Conservation (phyloP, 2,113 vertebrate species). For the Neodontobutis hainanensis region DNA sequence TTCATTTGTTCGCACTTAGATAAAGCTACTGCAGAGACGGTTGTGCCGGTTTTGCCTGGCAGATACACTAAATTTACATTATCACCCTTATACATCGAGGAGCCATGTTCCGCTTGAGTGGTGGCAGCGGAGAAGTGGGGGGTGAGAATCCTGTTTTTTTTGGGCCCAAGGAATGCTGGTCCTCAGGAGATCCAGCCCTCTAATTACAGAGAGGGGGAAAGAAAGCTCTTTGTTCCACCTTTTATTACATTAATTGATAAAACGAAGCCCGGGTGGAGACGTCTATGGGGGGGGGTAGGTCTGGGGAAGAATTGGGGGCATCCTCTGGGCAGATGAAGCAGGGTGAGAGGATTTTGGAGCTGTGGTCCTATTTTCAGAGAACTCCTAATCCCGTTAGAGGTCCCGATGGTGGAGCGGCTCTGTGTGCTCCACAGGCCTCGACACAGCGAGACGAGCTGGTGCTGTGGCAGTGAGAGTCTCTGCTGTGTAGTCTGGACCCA, state of each 20-base stretch:
- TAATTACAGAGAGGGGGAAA: conserved; percentile 79
- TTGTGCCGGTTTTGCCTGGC: conserved; percentile 47
- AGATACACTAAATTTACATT: conserved; percentile 70
- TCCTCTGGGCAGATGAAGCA: conserved; percentile 67
- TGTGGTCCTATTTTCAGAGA: conserved; percentile 66
- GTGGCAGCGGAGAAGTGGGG: conserved; percentile 25
- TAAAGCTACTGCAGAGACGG: conserved; percentile 64
- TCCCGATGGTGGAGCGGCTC: conserved; percentile 37
- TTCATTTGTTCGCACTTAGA: conserved; percentile 75
- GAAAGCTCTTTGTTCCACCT: conserved; percentile 81
- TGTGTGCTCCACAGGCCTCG: conserved; percentile 47
- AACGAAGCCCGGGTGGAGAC: conserved; percentile 59
- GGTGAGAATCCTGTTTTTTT: conserved; percentile 66
- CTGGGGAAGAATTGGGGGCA: conserved; percentile 33
- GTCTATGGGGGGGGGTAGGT: conserved; percentile 29
- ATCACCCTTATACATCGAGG: conserved; percentile 70
- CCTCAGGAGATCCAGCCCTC: conserved; percentile 76
- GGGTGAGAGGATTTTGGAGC: conserved; percentile 52
- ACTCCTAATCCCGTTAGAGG: conserved; percentile 78
- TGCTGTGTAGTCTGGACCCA: conserved; percentile 51
- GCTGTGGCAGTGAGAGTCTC: conserved; percentile 44
- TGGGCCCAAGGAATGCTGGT: conserved; percentile 66
- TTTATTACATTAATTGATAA: conserved; percentile 85
- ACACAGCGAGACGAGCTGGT: conserved; percentile 31
- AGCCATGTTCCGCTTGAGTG: conserved; percentile 64